A percentile compares a stretch with the other conserved stretches of the same genome.
phyloP scores from a whole-genome alignment of 2,113 vertebrate species.

The Prionailurus bengalensis region DNA sequence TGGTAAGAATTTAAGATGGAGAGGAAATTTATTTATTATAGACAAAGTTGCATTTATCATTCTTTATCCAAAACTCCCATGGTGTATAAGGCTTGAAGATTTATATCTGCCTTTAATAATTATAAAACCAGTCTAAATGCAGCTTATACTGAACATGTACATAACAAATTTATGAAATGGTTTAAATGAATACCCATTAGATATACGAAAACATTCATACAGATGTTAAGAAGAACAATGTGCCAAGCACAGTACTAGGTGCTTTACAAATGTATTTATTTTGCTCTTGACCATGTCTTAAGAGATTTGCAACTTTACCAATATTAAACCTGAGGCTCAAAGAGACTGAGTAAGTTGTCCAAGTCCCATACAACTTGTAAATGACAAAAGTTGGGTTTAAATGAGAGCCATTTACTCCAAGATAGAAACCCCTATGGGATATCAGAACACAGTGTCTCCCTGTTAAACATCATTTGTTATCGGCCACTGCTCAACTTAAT shows the following conservation, averaged over 20 bases:
- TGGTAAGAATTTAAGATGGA: not conserved
- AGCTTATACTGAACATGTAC: not conserved
- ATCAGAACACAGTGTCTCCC: not conserved
- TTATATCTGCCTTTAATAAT: not conserved
- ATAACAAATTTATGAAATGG: not conserved
- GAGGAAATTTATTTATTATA: not conserved
- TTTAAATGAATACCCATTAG: not conserved
- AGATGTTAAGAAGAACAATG: not conserved
- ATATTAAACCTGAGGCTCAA: not conserved
- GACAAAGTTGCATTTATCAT: not conserved
- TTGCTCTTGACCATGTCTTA: not conserved
- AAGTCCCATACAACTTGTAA: not conserved
- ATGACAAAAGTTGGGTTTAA: not conserved
- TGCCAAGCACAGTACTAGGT: not conserved
- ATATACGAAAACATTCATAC: not conserved
- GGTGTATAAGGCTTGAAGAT: not conserved
- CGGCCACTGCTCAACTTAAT: not conserved
- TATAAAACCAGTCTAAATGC: not conserved
- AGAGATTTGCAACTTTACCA: not conserved
- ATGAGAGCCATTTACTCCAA: not conserved
- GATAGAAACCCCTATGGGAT: not conserved
- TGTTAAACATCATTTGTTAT: not conserved
- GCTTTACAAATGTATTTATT: conserved; percentile 3
- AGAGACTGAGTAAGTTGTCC: not conserved
- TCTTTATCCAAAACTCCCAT: not conserved